Percentiles rank a stretch among this genome's conserved stretches.
phyloP scores from a whole-genome alignment of 2,797 vertebrate species.

The Lagocephalus sceleratus region DNA sequence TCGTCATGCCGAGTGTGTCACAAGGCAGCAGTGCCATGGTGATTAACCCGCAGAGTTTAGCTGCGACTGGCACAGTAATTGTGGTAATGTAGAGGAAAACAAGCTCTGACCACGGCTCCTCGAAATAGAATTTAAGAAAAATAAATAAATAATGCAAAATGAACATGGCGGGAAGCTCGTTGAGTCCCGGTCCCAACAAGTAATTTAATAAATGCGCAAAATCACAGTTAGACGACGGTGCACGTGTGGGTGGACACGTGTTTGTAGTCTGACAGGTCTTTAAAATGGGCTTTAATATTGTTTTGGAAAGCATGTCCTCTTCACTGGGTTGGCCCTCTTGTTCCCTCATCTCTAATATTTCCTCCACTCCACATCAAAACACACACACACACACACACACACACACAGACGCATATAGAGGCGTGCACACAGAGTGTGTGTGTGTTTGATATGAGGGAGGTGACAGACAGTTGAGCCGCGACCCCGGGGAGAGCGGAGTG shows the following conservation, averaged over 20 bases:
- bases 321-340: slow-evolving; percentile 60
- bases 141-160: slow-evolving; percentile 16
- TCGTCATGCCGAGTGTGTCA: slow-evolving; percentile 69
- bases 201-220: slow-evolving; percentile 6
- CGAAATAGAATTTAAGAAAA: slow-evolving; percentile 20
- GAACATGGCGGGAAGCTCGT: slow-evolving; percentile 17
- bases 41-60: slow-evolving; percentile 60
- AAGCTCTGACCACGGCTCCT: slow-evolving; percentile 36
- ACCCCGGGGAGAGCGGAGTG: slow-evolving; percentile 65
- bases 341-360: slow-evolving; percentile 42
- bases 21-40: slow-evolving; percentile 59
- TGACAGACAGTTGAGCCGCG: slow-evolving; percentile 58
- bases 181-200: slow-evolving; percentile 10
- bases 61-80: slow-evolving; percentile 50
- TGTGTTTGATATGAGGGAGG: slow-evolving; percentile 70
- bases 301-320: slow-evolving; percentile 53
- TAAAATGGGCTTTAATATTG: slow-evolving; percentile 53
- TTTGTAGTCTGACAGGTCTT: slow-evolving; percentile 21
- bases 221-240: slow-evolving; percentile 16
- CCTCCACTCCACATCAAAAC: slow-evolving; percentile 40
- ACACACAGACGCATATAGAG: slow-evolving; percentile 12
- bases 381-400: slow-evolving; percentile 15
- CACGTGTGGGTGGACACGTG: slow-evolving; percentile 2
- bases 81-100: slow-evolving; percentile 38
- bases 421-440: slow-evolving; percentile 22